Conservation (phyloP, 2,888 invertebrate genomes). For the Lasioglossum oenotherae region DNA sequence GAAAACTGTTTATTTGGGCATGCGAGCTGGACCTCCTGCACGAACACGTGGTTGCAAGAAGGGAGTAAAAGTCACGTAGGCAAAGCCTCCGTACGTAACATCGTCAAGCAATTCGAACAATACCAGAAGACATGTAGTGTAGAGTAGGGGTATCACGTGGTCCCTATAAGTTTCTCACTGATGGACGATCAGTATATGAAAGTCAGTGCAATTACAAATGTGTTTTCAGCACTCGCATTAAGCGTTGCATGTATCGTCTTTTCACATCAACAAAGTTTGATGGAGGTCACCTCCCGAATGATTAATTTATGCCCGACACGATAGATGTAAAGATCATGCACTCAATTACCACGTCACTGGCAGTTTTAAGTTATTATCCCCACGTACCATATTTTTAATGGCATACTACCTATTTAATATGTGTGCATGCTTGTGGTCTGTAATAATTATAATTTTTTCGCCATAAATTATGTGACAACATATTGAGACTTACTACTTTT, state of each 20-base stretch:
- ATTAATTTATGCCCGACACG: conserved; percentile 31
- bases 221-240: not conserved
- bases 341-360: not conserved
- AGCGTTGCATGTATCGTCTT: not conserved
- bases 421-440: not conserved
- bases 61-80: too few relatives aligned
- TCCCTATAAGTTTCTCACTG: too few relatives aligned
- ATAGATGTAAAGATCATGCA: not conserved
- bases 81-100: too few relatives aligned
- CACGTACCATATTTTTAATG: not conserved
- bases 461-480: not conserved
- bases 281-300: conserved; percentile 5
- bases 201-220: not conserved
- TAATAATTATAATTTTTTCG: not conserved
- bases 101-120: too few relatives aligned
- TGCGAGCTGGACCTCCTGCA: too few relatives aligned
- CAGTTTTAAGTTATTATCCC: not conserved
- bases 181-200: not conserved
- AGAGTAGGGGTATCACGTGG: too few relatives aligned
- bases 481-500: too few relatives aligned
- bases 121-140: too few relatives aligned
- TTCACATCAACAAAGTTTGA: not conserved
- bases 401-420: not conserved
- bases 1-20: too few relatives aligned
- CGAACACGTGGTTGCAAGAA: too few relatives aligned